Evolutionary conservation across 2,888 invertebrate genomes (phyloP).

Genomic region (Hipparchia semele): DNA sequence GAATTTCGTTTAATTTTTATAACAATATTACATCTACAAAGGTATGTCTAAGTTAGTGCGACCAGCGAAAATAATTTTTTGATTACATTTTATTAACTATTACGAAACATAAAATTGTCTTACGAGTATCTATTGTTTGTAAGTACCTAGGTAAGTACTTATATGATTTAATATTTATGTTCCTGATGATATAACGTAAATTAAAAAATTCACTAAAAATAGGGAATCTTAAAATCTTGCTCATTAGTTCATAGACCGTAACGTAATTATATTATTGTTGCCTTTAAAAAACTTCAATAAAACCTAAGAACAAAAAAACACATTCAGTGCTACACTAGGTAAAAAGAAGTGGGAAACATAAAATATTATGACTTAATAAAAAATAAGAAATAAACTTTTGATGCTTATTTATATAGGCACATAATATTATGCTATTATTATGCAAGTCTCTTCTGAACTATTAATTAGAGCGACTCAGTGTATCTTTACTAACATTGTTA

Average conservation of each 20-base stretch:
- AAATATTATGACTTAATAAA: slow-evolving; percentile 10
- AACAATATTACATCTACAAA: too few species aligned
- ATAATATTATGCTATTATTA: slow-evolving; percentile 8
- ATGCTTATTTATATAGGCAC: neutral
- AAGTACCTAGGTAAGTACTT: too few species aligned
- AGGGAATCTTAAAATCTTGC: neutral
- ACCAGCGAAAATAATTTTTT: too few species aligned
- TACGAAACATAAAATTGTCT: too few species aligned
- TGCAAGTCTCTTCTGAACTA: slow-evolving; percentile 34
- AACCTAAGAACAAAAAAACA: neutral
- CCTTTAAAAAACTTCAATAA: neutral
- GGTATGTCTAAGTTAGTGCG: too few species aligned
- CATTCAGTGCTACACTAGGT: neutral
- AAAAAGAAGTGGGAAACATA: neutral
- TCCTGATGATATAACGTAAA: neutral
- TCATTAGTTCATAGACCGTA: neutral
- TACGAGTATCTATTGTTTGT: too few species aligned
- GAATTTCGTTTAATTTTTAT: too few species aligned
- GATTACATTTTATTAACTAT: too few species aligned
- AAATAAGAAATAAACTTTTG: slow-evolving; percentile 1
- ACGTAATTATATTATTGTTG: neutral
- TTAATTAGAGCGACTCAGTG: slow-evolving; percentile 44
- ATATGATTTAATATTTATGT: too few species aligned
- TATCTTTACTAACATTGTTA: slow-evolving; percentile 50
- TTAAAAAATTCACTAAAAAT: too few species aligned